Evolutionary conservation across 2,888 invertebrate genomes (phyloP), one percentile per base, ranked within the genome.

Genomic region (Tenthredo notha): DNA sequence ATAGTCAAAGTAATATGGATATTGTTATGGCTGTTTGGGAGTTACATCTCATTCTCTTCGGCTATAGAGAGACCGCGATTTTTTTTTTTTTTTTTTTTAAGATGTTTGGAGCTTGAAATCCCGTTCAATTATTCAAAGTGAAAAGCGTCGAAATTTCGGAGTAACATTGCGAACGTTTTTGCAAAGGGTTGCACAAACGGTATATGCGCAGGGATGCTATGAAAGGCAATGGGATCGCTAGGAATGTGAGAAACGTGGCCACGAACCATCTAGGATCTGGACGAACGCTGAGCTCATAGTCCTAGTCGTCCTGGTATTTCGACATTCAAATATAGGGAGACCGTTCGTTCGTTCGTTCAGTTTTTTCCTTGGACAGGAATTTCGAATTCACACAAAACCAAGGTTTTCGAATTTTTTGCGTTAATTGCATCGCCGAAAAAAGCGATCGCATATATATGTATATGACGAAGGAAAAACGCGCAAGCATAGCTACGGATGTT

Each of bases 221-320:
- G 75, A 47, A 75, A 50, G 25, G 47, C 21, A 0, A 77, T n/a
- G n/a, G 54, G 77, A 77, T 33, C n/a, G 50, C 54, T 5, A 18
- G 29, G 77, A 77, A 77, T 77, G 54, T 54, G 47, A 54, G 29
- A 77, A 54, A 77, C 50, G 40, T 47, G 74, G 74, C 74, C 43
- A 43, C 2, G 43, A 74, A 74, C n/a, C 18, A 29, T 77, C 54
- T 54, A 9, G 50, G 21, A 25, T 9, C 21, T 12, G 43, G 74
- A 40, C 37, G 21, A 43, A 21, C 10, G 54, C 54, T 40, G 74
- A 47, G 33, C 10, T 29, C 9, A 9, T 10, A 50, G 15, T 29
- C 9, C 2, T 10, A 50, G 18, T n/a, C 15, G 18, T 1, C n/a
- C 29, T n/a, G 77, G 50, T 77, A 77, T 77, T 50, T 50, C 77